phyloP scores from a whole-genome alignment of 64 coral and sea anemone species.

The Orbicella faveolata region DNA sequence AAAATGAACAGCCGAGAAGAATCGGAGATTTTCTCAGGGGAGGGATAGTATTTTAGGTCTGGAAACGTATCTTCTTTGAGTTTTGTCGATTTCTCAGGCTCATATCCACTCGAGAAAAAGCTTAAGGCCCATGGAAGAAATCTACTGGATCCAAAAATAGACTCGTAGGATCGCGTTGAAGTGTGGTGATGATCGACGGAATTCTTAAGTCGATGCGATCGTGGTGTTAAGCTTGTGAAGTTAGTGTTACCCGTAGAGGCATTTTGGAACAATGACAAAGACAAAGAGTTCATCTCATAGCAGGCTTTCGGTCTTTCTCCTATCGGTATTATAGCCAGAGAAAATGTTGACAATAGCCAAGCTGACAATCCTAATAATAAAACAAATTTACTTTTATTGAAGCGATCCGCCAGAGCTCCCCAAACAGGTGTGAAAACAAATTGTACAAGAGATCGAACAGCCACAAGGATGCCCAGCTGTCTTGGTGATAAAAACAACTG shows the following conservation, averaged over 20 bases:
- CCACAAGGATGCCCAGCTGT: conserved; percentile 95
- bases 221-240: neutral
- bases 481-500: conserved; percentile 96
- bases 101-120: conserved; percentile 65
- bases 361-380: conserved; percentile 78
- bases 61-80: conserved; percentile 79
- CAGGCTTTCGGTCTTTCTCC: conserved; percentile 83
- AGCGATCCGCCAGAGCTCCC: conserved; percentile 87
- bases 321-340: conserved; percentile 82
- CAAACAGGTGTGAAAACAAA: conserved; percentile 97
- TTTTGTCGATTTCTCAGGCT: conserved; percentile 60
- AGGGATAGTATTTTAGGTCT: conserved; percentile 67
- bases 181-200: neutral
- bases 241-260: neutral
- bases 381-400: conserved; percentile 87
- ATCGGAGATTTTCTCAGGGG: conserved; percentile 81
- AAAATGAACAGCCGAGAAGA: conserved; percentile 76
- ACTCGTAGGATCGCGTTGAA: conserved; percentile 9
- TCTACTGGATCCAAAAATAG: conserved; percentile 44
- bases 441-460: conserved; percentile 83
- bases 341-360: conserved; percentile 76
- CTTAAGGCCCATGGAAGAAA: conserved; percentile 81
- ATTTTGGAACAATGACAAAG: conserved; percentile 47
- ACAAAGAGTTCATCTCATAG: conserved; percentile 74
- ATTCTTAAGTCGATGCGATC: neutral